A percentile compares a stretch with the other conserved stretches of the same genome.
Evolutionary conservation across 2,113 vertebrate genomes (phyloP).

Genomic region (Ptyas mucosa): DNA sequence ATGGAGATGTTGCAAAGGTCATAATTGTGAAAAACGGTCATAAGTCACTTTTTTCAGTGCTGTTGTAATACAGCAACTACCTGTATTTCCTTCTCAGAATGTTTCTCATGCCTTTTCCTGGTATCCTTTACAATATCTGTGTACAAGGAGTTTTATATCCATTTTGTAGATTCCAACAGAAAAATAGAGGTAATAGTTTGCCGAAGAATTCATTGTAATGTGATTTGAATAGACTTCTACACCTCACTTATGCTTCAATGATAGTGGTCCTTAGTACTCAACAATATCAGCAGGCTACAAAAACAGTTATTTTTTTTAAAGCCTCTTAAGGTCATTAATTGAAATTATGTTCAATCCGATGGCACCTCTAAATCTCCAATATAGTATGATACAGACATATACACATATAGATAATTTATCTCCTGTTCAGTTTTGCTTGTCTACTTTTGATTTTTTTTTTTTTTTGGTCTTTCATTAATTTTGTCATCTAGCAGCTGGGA

Average conservation of each 20-base stretch:
- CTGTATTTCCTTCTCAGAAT: not conserved
- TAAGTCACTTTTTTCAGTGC: no score
- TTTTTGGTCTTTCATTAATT: constrained; percentile 48
- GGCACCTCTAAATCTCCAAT: constrained; percentile 37
- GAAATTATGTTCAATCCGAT: constrained; percentile 4
- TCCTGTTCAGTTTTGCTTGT: constrained; percentile 16
- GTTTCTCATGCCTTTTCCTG: not conserved
- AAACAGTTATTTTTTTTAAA: not conserved
- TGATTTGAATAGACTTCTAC: not conserved
- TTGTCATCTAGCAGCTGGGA: constrained; percentile 45
- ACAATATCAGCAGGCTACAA: not conserved
- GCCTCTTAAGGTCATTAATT: not conserved
- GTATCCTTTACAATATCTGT: not conserved
- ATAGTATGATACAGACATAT: not conserved
- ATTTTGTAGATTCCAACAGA: not conserved
- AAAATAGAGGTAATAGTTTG: not conserved
- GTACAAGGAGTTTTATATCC: not conserved
- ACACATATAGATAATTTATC: not conserved
- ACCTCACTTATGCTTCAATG: not conserved
- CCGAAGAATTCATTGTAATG: not conserved
- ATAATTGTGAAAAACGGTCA: no score
- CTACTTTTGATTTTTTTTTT: constrained; percentile 31
- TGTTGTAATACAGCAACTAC: no score
- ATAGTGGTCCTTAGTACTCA: not conserved
- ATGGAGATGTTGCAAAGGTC: no score